Base-by-base conservation (phyloP, 2,113 vertebrate species). In the Neoarius graeffei region DNA sequence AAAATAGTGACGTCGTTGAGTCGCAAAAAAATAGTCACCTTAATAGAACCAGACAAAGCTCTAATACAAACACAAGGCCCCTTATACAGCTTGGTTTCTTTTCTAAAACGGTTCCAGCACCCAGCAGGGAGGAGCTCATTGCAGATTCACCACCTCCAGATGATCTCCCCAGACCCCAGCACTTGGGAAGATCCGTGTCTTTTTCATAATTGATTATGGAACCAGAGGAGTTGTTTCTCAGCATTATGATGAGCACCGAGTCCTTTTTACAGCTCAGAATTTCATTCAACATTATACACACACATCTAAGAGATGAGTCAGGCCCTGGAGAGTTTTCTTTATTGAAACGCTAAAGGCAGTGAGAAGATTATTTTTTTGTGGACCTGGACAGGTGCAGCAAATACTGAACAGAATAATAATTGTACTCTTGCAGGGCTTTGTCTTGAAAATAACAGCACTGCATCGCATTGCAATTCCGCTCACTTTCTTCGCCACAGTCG, bases 161-260 rank as follows among this genome's bases (percentile, higher is more conserved):
- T 62, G 74, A 25, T n/a, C n/a, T n/a, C 56, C 5, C 52, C 64
- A 73, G 77, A 71, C 85, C 57, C 23, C 4, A 84, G 56, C 17
- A 5, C 30, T 88, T 81, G 77, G 35, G 67, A 86, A 83, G 66
- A 90, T 84, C 80, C 88, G 50, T 66, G 30, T 27, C 4, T n/a
- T 30, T 85, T 91, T 85, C 89, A 91, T 88, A 86, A 91, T 91
- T 90, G 42, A 91, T 87, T 77, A 71, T 87, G 88, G 74, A 73
- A 88, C 81, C 87, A 64, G 83, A 62, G 77, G 52, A 85, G 59
- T 83, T 92, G 76, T 87, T 87, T 91, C 89, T 87, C 79, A 83
- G 79, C 66, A 62, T 69, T 74, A 67, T 56, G 82, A 69, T 83
- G 50, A 83, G 82, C 73, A 64, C 80, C 10, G 54, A 82, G 79